Evolutionary conservation across 2,888 invertebrate genomes (phyloP).

Genomic region (Pasiphila rectangulata): DNA sequence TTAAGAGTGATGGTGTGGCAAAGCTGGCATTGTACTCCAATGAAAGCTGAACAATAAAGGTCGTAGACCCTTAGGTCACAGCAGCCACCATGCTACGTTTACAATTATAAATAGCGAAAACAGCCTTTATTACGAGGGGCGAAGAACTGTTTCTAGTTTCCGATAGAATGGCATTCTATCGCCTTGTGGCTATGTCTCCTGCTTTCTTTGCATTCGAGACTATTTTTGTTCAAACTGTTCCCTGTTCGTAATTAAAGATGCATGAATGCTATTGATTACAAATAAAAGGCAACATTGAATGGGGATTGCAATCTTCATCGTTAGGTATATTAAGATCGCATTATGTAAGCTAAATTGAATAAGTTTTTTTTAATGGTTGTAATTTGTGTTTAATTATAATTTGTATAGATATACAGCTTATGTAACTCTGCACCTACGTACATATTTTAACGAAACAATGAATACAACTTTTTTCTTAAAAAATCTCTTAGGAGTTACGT

Average conservation of each 20-base stretch:
- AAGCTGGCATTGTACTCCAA: slow-evolving; percentile 63
- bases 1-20: slow-evolving; percentile 39
- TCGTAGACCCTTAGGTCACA: slow-evolving; percentile 72
- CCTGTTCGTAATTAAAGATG: slow-evolving; percentile 20
- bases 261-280: slow-evolving; percentile 12
- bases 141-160: slow-evolving; percentile 32
- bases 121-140: slow-evolving; percentile 34
- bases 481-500: too few species aligned
- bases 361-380: too few species aligned
- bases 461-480: too few species aligned
- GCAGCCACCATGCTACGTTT: slow-evolving; percentile 50
- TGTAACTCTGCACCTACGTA: too few species aligned
- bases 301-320: background rate
- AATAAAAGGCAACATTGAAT: background rate
- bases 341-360: background rate
- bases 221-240: slow-evolving; percentile 26
- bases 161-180: slow-evolving; percentile 25
- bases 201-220: slow-evolving; percentile 32
- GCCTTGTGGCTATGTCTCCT: slow-evolving; percentile 29
- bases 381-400: too few species aligned
- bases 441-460: too few species aligned
- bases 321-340: too few species aligned
- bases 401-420: too few species aligned
- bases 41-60: slow-evolving; percentile 73
- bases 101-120: slow-evolving; percentile 35